A percentile compares a stretch with the other conserved stretches of the same genome.
phyloP scores from a whole-genome alignment of 2,888 invertebrate species.

The Augiades crinisus region DNA sequence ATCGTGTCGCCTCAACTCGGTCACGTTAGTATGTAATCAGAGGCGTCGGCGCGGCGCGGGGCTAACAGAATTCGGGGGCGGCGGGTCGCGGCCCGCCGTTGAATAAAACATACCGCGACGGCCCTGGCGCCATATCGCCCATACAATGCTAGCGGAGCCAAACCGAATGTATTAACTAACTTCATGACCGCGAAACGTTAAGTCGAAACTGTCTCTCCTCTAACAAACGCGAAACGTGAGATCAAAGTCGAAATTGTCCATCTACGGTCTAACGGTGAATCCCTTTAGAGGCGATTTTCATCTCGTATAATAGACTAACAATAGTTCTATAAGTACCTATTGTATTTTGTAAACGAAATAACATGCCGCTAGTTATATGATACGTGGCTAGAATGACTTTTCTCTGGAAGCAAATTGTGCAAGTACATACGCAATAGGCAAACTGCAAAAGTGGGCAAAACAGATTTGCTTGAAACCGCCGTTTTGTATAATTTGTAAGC shows the following conservation, averaged over 20 bases:
- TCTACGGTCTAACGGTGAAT: no score
- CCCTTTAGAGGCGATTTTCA: no score
- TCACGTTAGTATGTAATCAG: conserved; percentile 68
- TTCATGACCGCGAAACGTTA: no score
- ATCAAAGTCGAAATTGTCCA: no score
- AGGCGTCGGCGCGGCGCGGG: conserved; percentile 49
- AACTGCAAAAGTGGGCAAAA: conserved; percentile 53
- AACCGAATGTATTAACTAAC: no score
- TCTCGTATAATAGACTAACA: no score
- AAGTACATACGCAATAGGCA: conserved; percentile 47
- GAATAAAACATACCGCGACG: conserved; percentile 67
- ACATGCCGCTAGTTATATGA: conserved; percentile 47
- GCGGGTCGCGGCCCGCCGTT: conserved; percentile 64
- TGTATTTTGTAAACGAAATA: conserved; percentile 42
- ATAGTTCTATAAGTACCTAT: no score
- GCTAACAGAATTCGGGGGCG: conserved; percentile 70
- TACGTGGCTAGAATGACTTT: conserved; percentile 54
- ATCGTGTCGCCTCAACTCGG: conserved; percentile 65
- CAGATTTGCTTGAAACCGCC: background rate
- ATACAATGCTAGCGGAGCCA: no score
- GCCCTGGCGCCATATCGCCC: conserved; percentile 48
- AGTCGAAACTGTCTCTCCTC: no score
- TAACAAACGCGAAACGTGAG: no score
- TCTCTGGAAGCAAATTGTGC: conserved; percentile 55
- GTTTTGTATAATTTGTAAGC: no score